Base-by-base conservation (phyloP, 53 echinoderm and acorn worm genomes). In the Paracentrotus lividus region DNA sequence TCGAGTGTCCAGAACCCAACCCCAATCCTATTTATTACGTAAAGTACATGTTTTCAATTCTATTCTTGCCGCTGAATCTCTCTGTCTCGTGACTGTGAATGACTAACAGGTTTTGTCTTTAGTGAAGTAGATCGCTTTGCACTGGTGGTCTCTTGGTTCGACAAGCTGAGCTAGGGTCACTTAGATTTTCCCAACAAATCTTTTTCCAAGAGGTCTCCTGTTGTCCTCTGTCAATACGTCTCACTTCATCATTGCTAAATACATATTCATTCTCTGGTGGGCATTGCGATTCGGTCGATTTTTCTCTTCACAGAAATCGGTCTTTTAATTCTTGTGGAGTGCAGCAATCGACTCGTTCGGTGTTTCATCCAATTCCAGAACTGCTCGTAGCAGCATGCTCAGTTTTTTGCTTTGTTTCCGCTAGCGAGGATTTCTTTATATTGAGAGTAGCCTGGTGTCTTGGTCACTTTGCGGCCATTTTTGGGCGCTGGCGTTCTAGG, bases 31-130 rank as follows among this genome's bases (percentile, higher is more conserved):
- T n/a, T n/a, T n/a, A n/a, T n/a, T n/a, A n/a, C n/a, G n/a, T n/a
- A n/a, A n/a, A n/a, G n/a, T n/a, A n/a, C 96, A 95, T 94, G 90
- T 99, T 99, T 95, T 99, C 99, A 56, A 94, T 94, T 99, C 97
- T 56, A 99, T 99, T 65, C 93, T 95, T n/a, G n/a, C 27, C 97
- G 95, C 36, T 99, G 97, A 16, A n/a, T 99, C 99, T 86, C 96
- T 84, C 52, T 96, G 95, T 57, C 99, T 95, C 68, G 93, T 90
- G 8, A 99, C 72, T 29, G 99, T 2, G 99, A 94, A 93, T 99
- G 99, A 89, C 99, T 99, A 24, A 93, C 57, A 12, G 84, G 90
- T 65, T 61, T 66, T 47, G n/a, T n/a, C 36, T 42, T 9, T 42
- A 9, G 18, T 18, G 7, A 15, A 27, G 29, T 58, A 20, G 24